These are phyloP conservation scores for Bradypodion pumilum DNA, from an alignment of 2,797 vertebrate genomes.

Conservation along the genomic window DNA sequence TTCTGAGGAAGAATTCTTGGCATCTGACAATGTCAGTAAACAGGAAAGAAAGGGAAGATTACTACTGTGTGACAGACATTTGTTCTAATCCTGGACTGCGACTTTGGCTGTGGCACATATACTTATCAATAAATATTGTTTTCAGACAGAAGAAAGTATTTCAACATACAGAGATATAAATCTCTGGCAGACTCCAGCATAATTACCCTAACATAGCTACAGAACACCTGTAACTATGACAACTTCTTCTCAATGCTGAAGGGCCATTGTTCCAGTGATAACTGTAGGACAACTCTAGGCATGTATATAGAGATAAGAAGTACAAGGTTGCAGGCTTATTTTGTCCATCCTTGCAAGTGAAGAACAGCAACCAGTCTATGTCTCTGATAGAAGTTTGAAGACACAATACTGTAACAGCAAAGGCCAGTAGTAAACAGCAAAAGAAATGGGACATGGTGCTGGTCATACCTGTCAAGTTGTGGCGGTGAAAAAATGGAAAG, in stretches of 20 bases:
- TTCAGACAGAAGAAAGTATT: neutral
- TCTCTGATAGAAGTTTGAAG: neutral
- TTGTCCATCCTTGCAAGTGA: neutral
- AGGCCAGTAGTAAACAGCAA: neutral
- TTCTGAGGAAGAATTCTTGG: neutral
- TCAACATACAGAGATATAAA: neutral
- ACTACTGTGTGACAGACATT: neutral
- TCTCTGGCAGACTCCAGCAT: conserved; percentile 3
- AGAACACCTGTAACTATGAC: conserved; percentile 7
- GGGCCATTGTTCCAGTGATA: neutral
- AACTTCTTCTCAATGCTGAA: neutral
- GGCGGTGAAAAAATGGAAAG: too few species aligned
- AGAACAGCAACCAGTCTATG: neutral
- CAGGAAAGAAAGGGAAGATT: neutral
- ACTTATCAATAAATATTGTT: neutral
- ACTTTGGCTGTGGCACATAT: neutral
- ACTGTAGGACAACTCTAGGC: neutral
- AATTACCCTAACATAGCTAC: neutral
- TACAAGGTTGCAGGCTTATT: neutral
- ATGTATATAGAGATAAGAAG: neutral
- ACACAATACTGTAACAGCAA: neutral
- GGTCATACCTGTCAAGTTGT: too few species aligned
- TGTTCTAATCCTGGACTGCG: neutral
- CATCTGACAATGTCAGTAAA: neutral
- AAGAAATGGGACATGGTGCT: too few species aligned